Base-by-base conservation (phyloP, 1,140 invertebrate genomes). In the Telenomus remus region DNA sequence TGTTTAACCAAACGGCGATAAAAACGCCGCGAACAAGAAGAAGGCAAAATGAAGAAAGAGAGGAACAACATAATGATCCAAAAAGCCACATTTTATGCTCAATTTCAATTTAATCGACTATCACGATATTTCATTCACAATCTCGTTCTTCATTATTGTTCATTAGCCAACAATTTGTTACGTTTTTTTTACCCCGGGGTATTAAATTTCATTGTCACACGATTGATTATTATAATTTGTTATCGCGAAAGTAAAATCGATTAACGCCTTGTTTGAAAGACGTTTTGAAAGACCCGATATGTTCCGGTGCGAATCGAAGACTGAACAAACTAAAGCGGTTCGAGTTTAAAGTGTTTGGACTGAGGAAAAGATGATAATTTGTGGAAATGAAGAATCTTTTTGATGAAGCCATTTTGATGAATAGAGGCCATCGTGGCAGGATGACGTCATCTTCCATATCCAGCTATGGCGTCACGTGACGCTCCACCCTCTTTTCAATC, bases 401-500 rank as follows among this genome's bases (percentile, higher is more conserved):
- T 50, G 35, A 61, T 77, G 85, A 74, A 81, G 85, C 85, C 85
- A 87, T 88, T 86, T 85, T 86, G 84, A 82, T 86, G 75, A 86
- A 84, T 87, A 84, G 86, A 86, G 81, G 86, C 86, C 85, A 86
- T 88, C 84, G 82, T 87, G 82, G 82, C 71, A 78, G 70, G 61
- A 63, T 87, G 85, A 87, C 87, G 86, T 87, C 87, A 87, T 83
- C 75, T 81, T 84, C 80, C 81, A 85, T 85, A 83, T 84, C 81
- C 83, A 84, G 79, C 80, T 82, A 88, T 88, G 86, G 87, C 87
- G 83, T 87, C 86, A 88, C 86, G 85, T 88, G 86, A 87, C 86
- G 86, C 87, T 88, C 87, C 87, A 88, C 87, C 87, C 87, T 88
- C 84, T 85, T 87, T 88, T 88, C 86, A 88, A 88, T 88, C 87